Conservation (phyloP, 2,797 vertebrate species). For the Darevskia mixta region DNA sequence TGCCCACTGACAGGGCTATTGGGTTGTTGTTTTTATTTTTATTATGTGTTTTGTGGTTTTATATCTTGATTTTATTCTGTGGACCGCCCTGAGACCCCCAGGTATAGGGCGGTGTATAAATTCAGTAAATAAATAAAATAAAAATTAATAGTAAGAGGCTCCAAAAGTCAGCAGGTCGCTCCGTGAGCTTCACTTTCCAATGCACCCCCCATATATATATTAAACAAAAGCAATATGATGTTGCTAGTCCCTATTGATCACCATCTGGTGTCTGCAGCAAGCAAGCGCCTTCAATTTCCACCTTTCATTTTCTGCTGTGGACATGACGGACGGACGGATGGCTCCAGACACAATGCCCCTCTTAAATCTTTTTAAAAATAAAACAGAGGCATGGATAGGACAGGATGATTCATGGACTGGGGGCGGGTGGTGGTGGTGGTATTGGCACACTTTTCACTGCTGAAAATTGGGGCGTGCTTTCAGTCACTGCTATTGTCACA, state of each 20-base stretch:
- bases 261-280: rapidly evolving
- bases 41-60: no score
- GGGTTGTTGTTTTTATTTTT: no score
- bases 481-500: not conserved
- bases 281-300: rapidly evolving
- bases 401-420: not conserved
- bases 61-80: no score
- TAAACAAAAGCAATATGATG: not conserved
- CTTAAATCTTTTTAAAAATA: not conserved
- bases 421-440: no score
- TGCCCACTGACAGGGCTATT: no score
- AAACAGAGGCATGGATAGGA: not conserved
- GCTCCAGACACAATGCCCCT: no score
- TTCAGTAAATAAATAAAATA: no score
- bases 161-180: not conserved
- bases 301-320: not conserved
- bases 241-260: not conserved
- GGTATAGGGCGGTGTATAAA: no score
- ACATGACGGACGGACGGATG: no score
- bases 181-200: not conserved
- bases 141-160: not conserved
- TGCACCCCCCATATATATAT: not conserved
- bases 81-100: no score
- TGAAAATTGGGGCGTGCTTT: not conserved
- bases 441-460: not conserved